These are phyloP conservation scores for Caretta caretta DNA, from an alignment of 2,113 vertebrate genomes.

Conservation along the genomic window DNA sequence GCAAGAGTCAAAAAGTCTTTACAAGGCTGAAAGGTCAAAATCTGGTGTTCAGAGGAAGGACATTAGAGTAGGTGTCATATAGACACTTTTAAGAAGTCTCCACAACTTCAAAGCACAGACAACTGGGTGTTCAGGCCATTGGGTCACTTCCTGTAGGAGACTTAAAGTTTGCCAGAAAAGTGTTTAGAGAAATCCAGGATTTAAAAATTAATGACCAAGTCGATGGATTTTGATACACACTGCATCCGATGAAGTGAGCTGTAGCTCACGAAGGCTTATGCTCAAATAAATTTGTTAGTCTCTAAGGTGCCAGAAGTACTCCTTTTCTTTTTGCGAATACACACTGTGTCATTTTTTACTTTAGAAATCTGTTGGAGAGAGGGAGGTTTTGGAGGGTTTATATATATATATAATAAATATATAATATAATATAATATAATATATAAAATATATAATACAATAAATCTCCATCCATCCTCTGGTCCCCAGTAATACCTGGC, in stretches of 20 bases:
- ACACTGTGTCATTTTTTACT: background rate
- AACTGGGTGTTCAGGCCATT: conserved; percentile 47
- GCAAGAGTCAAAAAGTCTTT: conserved; percentile 16
- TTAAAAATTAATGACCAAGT: background rate
- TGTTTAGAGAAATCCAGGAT: conserved; percentile 33
- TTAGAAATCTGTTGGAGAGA: conserved; percentile 36
- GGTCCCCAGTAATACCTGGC: background rate
- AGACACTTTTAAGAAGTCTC: conserved; percentile 50
- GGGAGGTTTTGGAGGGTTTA: background rate
- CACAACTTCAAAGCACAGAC: conserved; percentile 70
- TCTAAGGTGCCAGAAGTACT: too few species aligned
- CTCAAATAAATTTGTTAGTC: too few species aligned
- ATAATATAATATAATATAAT: too few species aligned
- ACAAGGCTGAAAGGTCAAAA: conserved; percentile 48
- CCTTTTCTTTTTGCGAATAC: background rate
- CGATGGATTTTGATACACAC: background rate
- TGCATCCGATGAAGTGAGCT: background rate
- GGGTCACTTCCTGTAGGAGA: conserved; percentile 74
- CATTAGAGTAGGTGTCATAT: background rate
- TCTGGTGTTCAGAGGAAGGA: conserved; percentile 37
- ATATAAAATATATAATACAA: too few species aligned
- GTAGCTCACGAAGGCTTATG: too few species aligned
- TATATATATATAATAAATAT: too few species aligned
- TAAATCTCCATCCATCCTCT: background rate
- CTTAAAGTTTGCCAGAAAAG: conserved; percentile 40